Evolutionary conservation across 2,113 vertebrate species (phyloP), one percentile per base, ranked within the genome.

Genomic region (Candoia aspera): DNA sequence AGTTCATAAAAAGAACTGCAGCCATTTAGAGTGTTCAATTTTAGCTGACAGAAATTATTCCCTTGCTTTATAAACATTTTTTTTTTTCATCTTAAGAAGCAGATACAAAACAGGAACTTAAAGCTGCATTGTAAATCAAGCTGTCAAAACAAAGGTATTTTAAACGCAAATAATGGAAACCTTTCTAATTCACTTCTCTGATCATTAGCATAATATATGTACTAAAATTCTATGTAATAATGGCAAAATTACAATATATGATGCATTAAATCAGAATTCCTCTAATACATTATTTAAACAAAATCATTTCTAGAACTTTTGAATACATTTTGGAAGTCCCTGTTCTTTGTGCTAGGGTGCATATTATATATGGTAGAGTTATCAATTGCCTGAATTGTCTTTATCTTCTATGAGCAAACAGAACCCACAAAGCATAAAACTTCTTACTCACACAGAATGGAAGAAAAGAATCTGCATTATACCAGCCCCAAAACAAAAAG

Each of bases 21-120:
- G 4, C 79, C 57, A 58, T 86, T 89, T 37, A 83, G 0, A 9
- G 19, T 85, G n/a, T 26, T 88, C 60, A 79, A 84, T 17, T 13
- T 57, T 91, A 90, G 46, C 2, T 24, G n/a, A 58, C 0, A 90
- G 49, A 57, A 37, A 91, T 64, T 58, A 84, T 79, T 42, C 68
- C 86, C 91, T 92, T 85, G n/a, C 88, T 92, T 87, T 91, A 91
- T 49, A 29, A 24, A 37, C 26, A 91, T 84, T 90, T 42, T 84
- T 90, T 42, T 84, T 1, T 68, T 29, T 84, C 91, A 91, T 84
- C 86, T 90, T 64, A 95, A 89, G 0, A 62, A 3, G 17, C 91
- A 93, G 94, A 60, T 55, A 90, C 68, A 93, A 90, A 91, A 15
- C 46, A 79, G 8, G 89, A 90, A 64, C 89, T 92, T 21, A 84